A percentile compares a stretch with the other conserved stretches of the same genome.
These are phyloP conservation scores for Ivindomyrus marchei DNA, from an alignment of 2,113 vertebrate species.

Conservation along the genomic window DNA sequence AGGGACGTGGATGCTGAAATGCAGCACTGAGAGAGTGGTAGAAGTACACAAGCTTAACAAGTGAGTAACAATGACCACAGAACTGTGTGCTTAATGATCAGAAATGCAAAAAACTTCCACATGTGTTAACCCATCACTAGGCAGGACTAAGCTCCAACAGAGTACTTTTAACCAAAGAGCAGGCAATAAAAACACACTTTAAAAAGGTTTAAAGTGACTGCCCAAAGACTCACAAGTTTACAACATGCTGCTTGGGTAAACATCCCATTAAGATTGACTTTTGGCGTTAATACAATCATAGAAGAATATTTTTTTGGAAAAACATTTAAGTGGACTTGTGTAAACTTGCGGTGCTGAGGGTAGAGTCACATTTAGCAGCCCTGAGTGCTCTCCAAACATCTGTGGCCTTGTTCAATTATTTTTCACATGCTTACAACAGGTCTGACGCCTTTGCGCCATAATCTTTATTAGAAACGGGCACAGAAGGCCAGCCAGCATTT, in stretches of 20 bases:
- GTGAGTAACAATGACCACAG: background rate
- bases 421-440: background rate
- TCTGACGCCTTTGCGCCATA: background rate
- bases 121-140: background rate
- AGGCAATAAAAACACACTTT: slow-evolving; percentile 27
- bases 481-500: background rate
- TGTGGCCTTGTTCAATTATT: background rate
- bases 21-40: background rate
- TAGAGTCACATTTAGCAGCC: background rate
- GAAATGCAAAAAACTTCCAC: background rate
- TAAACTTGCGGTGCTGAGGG: background rate
- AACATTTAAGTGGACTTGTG: background rate
- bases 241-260: too few relatives aligned
- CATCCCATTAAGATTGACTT: background rate
- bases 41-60: background rate
- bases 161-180: background rate
- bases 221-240: background rate
- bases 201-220: background rate
- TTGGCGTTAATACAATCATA: background rate
- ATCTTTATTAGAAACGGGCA: background rate
- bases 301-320: background rate
- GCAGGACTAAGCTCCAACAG: background rate
- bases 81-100: background rate
- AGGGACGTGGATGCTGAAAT: background rate
- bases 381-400: background rate